These are phyloP conservation scores for Leucoptera coffeella DNA, from an alignment of 2,888 invertebrate genomes.

Conservation along the genomic window DNA sequence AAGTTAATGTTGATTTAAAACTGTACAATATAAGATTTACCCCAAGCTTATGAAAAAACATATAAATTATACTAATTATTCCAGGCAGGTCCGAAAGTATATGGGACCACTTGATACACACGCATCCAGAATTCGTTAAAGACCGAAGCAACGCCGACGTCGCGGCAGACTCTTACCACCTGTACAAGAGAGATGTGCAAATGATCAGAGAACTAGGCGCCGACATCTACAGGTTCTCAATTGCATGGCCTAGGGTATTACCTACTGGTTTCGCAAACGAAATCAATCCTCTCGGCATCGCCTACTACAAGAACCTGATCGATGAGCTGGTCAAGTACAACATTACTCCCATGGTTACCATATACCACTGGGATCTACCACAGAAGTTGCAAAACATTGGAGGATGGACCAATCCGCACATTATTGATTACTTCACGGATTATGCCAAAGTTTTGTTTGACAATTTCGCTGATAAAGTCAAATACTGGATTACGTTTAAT, in stretches of 20 bases:
- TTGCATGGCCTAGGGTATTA: conserved; percentile 71
- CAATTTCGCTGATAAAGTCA: conserved; percentile 58
- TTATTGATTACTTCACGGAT: conserved; percentile 58
- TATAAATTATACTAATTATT: too few species aligned
- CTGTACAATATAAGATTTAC: too few species aligned
- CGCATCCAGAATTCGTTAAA: conserved; percentile 39
- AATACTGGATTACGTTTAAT: conserved; percentile 72
- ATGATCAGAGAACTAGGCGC: conserved; percentile 58
- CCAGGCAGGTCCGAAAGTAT: conserved; percentile 60
- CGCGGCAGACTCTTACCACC: conserved; percentile 64
- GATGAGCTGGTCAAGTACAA: conserved; percentile 60
- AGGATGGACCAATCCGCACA: conserved; percentile 62
- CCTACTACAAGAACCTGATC: conserved; percentile 73
- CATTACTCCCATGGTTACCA: conserved; percentile 65
- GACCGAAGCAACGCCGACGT: conserved; percentile 57
- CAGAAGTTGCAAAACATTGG: conserved; percentile 59
- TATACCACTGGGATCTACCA: conserved; percentile 69
- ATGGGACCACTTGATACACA: conserved; percentile 54
- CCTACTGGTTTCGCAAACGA: conserved; percentile 61
- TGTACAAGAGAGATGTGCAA: conserved; percentile 57
- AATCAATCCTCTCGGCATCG: conserved; percentile 63
- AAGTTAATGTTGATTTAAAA: too few species aligned
- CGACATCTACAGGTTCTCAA: conserved; percentile 64
- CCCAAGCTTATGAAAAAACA: too few species aligned
- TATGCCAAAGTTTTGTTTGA: conserved; percentile 58